Percentiles rank a stretch among this genome's conserved stretches.
phyloP scores from a whole-genome alignment of 2,888 invertebrate species.

The Meloe dianella region DNA sequence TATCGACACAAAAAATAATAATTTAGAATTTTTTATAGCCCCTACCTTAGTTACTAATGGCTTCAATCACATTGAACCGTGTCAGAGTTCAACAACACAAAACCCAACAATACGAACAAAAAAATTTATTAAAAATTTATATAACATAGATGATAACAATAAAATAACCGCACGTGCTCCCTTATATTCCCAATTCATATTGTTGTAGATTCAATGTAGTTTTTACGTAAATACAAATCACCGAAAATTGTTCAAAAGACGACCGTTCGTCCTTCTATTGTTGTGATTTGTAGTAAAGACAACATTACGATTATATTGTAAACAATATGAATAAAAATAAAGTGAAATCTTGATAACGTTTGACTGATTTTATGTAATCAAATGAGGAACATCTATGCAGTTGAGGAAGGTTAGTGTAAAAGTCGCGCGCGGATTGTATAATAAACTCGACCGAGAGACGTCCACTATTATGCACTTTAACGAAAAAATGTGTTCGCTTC shows the following conservation, averaged over 20 bases:
- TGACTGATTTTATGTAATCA: slow-evolving; percentile 16
- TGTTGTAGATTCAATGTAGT: neutral
- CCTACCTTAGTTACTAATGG: slow-evolving; percentile 16
- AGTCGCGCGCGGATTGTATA: slow-evolving; percentile 22
- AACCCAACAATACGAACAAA: slow-evolving; percentile 8
- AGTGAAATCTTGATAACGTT: slow-evolving; percentile 9
- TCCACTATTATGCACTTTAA: neutral
- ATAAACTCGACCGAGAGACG: neutral
- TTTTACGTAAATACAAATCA: neutral
- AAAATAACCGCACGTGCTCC: slow-evolving; percentile 5
- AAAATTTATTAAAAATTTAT: neutral
- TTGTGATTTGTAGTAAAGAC: neutral
- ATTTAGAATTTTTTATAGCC: neutral
- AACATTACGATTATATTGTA: neutral
- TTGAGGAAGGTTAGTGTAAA: slow-evolving; percentile 35
- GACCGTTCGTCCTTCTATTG: neutral
- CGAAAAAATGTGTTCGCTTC: neutral
- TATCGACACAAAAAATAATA: neutral
- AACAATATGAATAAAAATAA: neutral
- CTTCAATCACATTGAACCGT: slow-evolving; percentile 18
- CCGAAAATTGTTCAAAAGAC: neutral
- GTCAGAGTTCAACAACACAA: slow-evolving; percentile 23
- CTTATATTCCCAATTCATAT: slow-evolving; percentile 4
- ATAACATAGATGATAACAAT: neutral
- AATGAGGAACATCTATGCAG: slow-evolving; percentile 26